These are phyloP conservation scores for Xenopus borealis DNA, from an alignment of 2,113 vertebrate species.

Conservation along the genomic window DNA sequence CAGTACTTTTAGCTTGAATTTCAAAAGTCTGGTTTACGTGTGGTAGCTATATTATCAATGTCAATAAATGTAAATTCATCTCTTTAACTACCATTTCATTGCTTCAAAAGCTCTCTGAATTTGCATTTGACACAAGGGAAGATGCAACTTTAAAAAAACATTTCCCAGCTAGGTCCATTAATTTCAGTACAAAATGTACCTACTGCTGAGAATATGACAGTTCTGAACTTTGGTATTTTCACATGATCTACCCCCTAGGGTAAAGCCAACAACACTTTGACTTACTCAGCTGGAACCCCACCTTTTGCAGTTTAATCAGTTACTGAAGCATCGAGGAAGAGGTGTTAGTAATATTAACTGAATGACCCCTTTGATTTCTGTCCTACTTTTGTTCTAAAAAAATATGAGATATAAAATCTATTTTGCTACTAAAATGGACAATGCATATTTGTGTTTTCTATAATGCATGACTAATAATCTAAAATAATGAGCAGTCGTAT, in stretches of 20 bases:
- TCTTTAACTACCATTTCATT: conserved; percentile 72
- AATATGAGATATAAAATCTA: background rate
- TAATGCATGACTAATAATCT: background rate
- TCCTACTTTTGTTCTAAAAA: conserved; percentile 28
- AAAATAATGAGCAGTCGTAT: too few species aligned
- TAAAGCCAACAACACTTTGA: conserved; percentile 64
- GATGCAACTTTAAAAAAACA: conserved; percentile 72
- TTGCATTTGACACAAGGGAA: conserved; percentile 81
- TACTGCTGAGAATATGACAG: conserved; percentile 78
- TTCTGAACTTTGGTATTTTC: conserved; percentile 77
- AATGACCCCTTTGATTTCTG: conserved; percentile 54
- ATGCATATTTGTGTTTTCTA: background rate
- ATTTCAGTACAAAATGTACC: conserved; percentile 77
- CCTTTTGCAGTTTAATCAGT: conserved; percentile 70
- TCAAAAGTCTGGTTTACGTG: conserved; percentile 59
- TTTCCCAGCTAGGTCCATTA: conserved; percentile 76
- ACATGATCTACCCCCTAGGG: conserved; percentile 75
- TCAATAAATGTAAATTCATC: conserved; percentile 70
- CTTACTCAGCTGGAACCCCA: conserved; percentile 64
- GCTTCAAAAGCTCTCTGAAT: conserved; percentile 81
- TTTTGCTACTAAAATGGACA: background rate
- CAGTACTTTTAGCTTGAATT: conserved; percentile 39
- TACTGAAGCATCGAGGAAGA: conserved; percentile 49
- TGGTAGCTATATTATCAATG: conserved; percentile 70
- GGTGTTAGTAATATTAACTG: conserved; percentile 56